These are phyloP conservation scores for Macrobrachium nipponense DNA, from an alignment of 1,140 invertebrate genomes.

Conservation along the genomic window DNA sequence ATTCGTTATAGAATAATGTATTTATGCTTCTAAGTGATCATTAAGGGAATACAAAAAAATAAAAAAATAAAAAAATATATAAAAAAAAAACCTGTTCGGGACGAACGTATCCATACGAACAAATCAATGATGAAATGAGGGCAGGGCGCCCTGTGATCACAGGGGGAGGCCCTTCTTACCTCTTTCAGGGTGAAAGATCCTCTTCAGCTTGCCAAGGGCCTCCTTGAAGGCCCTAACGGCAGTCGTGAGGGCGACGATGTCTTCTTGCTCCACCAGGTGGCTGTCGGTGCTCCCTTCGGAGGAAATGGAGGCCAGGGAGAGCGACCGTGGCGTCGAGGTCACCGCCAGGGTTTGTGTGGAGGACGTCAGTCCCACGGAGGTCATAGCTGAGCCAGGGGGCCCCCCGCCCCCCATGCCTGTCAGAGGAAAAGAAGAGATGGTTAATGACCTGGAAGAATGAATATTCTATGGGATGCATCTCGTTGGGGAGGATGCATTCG, in stretches of 20 bases:
- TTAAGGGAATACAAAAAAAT: too few species aligned
- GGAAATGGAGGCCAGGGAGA: conserved; percentile 69
- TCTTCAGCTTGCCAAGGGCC: conserved; percentile 70
- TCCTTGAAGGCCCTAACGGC: conserved; percentile 73
- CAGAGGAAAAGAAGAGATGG: not conserved
- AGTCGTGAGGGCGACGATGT: conserved; percentile 72
- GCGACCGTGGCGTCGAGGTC: conserved; percentile 64
- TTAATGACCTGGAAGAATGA: too few species aligned
- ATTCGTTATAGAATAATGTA: too few species aligned
- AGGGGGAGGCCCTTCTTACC: conserved; percentile 63
- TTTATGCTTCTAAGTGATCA: too few species aligned
- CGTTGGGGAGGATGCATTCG: too few species aligned
- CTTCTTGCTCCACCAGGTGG: conserved; percentile 71
- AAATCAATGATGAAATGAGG: too few species aligned
- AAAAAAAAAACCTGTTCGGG: too few species aligned
- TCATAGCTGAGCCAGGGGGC: conserved; percentile 30
- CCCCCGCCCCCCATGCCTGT: conserved; percentile 23
- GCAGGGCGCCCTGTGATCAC: too few species aligned
- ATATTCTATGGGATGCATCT: too few species aligned
- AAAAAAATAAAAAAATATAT: too few species aligned
- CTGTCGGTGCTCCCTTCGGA: conserved; percentile 68
- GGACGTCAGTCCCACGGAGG: conserved; percentile 45
- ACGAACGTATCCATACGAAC: too few species aligned
- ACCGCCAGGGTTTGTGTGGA: conserved; percentile 52
- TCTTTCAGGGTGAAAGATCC: conserved; percentile 69